Base-by-base conservation (phyloP, 2,888 invertebrate species). In the Andricus quercusramuli region DNA sequence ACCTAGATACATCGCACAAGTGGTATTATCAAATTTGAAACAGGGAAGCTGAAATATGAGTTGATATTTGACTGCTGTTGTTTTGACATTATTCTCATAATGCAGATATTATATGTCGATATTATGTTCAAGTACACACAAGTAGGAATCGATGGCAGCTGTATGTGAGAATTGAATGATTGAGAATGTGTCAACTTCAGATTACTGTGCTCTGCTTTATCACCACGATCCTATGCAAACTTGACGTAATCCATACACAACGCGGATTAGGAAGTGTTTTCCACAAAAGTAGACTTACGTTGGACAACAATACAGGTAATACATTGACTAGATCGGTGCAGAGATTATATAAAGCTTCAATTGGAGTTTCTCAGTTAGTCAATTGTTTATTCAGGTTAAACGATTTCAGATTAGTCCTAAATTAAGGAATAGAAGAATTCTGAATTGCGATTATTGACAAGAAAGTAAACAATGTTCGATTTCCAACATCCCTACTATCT, bases 171-270 rank as follows among this genome's bases (percentile, higher is more conserved):
- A 84, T 83, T 91, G 91, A 91, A 91, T 91, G 91, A 91, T 91
- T 86, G 91, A 91, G 90, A 90, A 91, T 91, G 90, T 89, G 91
- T 91, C 91, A 91, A 91, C 90, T 90, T 90, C 87, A 89, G 88
- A 88, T 91, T 90, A 89, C 89, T 89, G 87, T 88, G 89, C 86
- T 51, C n/a, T 29, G 20, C 29, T 29, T 51, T 20, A 29, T 6
- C n/a, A 70, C 51, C 13, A 51, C 13, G 6, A 51, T 70, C 47
- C 29, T 51, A 8, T 59, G n/a, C 29, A 70, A 70, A 70, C 29
- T 51, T 70, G 51, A 70, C 51, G 29, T 70, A 70, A 70, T 70
- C 47, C 51, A 29, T 32, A 25, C 32, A 70, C 51, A 70, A 29
- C 29, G 6, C 2, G 20, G 29, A 70, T 29, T 51, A 70, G 29